These are phyloP conservation scores for Anhinga rufa DNA, from an alignment of 2,113 vertebrate genomes.

Conservation along the genomic window DNA sequence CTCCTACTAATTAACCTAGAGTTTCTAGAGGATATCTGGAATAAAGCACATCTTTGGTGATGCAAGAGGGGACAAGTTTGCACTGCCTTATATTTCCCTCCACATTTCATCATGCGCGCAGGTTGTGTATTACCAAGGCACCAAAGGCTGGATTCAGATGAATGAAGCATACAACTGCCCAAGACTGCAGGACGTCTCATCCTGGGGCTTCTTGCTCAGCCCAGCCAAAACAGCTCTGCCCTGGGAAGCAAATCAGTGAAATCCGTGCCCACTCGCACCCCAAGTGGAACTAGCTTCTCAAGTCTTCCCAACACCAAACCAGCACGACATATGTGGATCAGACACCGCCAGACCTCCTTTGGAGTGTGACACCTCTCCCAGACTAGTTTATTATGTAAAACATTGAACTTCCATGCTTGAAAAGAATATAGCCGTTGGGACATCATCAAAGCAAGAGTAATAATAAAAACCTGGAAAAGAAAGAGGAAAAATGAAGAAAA, in stretches of 20 bases:
- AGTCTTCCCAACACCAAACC: neutral
- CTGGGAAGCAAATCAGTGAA: neutral
- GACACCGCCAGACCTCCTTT: neutral
- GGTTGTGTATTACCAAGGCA: neutral
- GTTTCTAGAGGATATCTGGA: neutral
- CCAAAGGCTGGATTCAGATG: neutral
- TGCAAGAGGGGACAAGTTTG: too few relatives aligned
- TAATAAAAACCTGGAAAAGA: neutral
- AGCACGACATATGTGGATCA: fast-evolving
- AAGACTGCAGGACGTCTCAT: neutral
- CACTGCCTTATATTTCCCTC: neutral
- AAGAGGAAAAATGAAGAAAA: neutral
- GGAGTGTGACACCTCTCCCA: neutral
- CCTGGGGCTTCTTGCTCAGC: neutral
- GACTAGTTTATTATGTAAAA: neutral
- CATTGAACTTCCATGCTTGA: neutral
- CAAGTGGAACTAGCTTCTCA: neutral
- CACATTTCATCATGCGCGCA: neutral
- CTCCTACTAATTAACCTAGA: neutral
- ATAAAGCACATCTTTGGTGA: neutral
- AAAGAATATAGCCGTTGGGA: neutral
- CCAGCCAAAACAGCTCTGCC: neutral
- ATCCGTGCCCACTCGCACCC: neutral
- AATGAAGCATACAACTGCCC: neutral
- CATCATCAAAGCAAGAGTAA: neutral